Evolutionary conservation across 2,888 invertebrate species (phyloP).

Genomic region (Iphiclides podalirius): DNA sequence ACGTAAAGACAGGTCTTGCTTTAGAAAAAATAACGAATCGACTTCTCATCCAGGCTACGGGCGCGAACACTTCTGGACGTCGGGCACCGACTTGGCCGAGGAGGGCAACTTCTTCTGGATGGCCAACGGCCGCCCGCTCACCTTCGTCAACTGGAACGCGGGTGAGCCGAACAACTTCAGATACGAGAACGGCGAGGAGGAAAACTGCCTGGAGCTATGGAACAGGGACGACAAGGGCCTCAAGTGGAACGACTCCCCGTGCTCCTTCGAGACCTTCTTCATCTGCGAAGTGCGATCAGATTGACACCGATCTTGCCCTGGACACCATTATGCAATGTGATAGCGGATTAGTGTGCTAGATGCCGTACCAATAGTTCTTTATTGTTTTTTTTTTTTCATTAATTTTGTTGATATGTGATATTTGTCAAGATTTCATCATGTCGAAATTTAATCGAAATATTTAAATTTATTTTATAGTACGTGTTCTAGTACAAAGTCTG

Average conservation of each 20-base stretch:
- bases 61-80: slow-evolving; percentile 96
- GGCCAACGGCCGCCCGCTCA: slow-evolving; percentile 92
- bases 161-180: slow-evolving; percentile 97
- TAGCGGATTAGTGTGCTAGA: slow-evolving; percentile 50
- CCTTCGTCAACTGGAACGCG: slow-evolving; percentile 96
- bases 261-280: slow-evolving; percentile 95
- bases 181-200: slow-evolving; percentile 95
- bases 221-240: slow-evolving; percentile 94
- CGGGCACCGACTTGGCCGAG: slow-evolving; percentile 94
- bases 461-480: no score
- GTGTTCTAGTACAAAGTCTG: no score
- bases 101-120: slow-evolving; percentile 96
- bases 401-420: not conserved
- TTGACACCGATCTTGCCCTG: slow-evolving; percentile 41
- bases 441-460: no score
- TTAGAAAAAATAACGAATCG: no score
- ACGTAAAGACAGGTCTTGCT: no score
- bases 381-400: slow-evolving; percentile 18
- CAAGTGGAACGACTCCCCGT: slow-evolving; percentile 96
- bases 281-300: slow-evolving; percentile 90
- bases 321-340: slow-evolving; percentile 38
- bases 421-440: no score
- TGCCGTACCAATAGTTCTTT: slow-evolving; percentile 37
- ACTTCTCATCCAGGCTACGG: slow-evolving; percentile 91
- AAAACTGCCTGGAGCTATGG: slow-evolving; percentile 95